Base-by-base conservation (phyloP, 2,113 vertebrate genomes). In the Vanacampus margaritifer region DNA sequence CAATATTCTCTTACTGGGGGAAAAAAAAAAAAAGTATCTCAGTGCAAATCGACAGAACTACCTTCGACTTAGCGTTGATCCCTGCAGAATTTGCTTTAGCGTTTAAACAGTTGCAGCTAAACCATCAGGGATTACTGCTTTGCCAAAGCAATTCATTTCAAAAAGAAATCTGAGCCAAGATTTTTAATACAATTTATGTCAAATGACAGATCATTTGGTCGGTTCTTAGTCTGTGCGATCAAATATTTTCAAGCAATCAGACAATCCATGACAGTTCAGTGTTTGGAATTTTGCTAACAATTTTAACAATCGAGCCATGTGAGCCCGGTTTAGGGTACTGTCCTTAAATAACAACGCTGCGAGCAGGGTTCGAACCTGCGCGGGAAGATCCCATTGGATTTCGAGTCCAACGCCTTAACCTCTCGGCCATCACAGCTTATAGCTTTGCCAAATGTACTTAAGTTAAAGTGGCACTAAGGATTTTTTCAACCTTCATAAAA, bases 1-100 rank as follows among this genome's bases (percentile, higher is more conserved):
- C 65, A 46, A 59, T 70, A 72, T 76, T 76, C 43, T 73, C 56
- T 51, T 48, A 45, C 21, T 16, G 24, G 57, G 77, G 37, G 19
- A 60, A 43, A 60, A 75, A 75, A 72, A 56, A 2, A 35, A 67
- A 24, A 59, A 67, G 58, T 62, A 57, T 46, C 37, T 36, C 50
- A 62, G 32, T 16, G 13, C 32, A 3, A 48, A 21, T 53, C 23
- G 12, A 53, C 9, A n/a, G 9, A 53, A 21, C 45, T 5, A 46
- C 16, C 45, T 19, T 17, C 12, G 24, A 28, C 23, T 28, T 54
- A 12, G 24, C 13, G 5, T 26, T 12, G 1, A 13, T 26, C 53
- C 12, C 24, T 6, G 12, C 11, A 26, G 12, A 57, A 28, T 57
- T 32, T 6, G 6, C 54, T 32, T 26, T 6, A 17, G 26, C 26